phyloP scores from a whole-genome alignment of 2,888 invertebrate species.

The Mycalesis mineus region DNA sequence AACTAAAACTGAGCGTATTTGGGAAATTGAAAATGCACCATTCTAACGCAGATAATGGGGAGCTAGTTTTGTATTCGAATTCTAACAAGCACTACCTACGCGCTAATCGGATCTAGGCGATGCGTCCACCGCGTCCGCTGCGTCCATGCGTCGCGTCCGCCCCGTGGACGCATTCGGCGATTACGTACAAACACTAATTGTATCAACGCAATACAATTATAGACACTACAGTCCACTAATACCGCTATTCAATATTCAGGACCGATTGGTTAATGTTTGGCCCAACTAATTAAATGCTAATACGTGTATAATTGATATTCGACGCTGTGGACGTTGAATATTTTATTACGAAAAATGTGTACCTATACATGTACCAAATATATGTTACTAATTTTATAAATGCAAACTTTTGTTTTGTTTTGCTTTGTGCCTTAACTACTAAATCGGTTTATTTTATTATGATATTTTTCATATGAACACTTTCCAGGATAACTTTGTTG shows the following conservation, averaged over 20 bases:
- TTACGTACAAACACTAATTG: slow-evolving; percentile 51
- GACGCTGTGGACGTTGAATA: slow-evolving; percentile 1
- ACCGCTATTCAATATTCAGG: slow-evolving; percentile 36
- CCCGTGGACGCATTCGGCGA: slow-evolving; percentile 32
- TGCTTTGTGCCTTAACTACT: too few relatives aligned
- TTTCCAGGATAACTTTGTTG: too few relatives aligned
- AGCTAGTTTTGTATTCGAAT: slow-evolving; percentile 11
- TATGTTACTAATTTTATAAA: too few relatives aligned
- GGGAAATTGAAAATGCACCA: not conserved
- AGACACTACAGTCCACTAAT: slow-evolving; percentile 46
- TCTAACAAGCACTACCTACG: slow-evolving; percentile 21
- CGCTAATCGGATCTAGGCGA: slow-evolving; percentile 57
- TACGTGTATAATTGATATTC: slow-evolving; percentile 25
- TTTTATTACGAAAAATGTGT: slow-evolving; percentile 5
- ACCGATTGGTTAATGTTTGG: slow-evolving; percentile 29
- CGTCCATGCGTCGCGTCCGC: slow-evolving; percentile 25
- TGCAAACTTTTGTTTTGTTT: too few relatives aligned
- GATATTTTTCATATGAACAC: too few relatives aligned
- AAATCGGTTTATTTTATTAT: too few relatives aligned
- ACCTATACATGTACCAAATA: too few relatives aligned
- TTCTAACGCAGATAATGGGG: not conserved
- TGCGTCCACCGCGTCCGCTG: slow-evolving; percentile 23
- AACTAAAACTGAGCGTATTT: not conserved
- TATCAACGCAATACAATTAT: slow-evolving; percentile 59
- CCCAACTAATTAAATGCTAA: slow-evolving; percentile 27